Conservation (phyloP, 1,140 invertebrate species). For the Drosophila pallidifrons region DNA sequence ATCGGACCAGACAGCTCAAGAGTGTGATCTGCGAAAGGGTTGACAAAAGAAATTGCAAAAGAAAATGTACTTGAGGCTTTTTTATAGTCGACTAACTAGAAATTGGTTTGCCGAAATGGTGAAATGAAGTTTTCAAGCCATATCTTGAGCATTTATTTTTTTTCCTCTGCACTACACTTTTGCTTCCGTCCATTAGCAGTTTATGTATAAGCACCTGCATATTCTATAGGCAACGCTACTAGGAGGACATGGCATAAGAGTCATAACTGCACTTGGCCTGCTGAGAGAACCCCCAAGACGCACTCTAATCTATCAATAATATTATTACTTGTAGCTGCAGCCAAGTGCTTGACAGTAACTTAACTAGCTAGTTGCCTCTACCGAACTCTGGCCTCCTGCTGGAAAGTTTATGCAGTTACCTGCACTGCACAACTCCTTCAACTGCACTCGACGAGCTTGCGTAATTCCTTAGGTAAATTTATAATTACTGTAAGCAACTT, state of each 20-base stretch:
- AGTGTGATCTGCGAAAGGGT: conserved; percentile 25
- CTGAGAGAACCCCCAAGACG: background rate
- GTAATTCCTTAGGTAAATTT: conserved; percentile 80
- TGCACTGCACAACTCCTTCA: conserved; percentile 36
- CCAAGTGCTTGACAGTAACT: conserved; percentile 26
- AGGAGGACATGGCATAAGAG: too few relatives aligned
- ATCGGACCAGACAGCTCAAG: background rate
- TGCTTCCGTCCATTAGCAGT: conserved; percentile 11
- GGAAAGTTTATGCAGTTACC: conserved; percentile 31
- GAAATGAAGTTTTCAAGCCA: conserved; percentile 29
- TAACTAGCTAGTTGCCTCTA: conserved; percentile 46
- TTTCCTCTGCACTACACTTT: background rate
- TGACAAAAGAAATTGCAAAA: conserved; percentile 18
- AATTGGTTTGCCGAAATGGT: conserved; percentile 24
- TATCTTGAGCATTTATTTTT: conserved; percentile 13
- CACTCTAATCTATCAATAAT: conserved; percentile 80
- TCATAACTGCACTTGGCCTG: conserved; percentile 15
- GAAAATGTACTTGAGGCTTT: conserved; percentile 11
- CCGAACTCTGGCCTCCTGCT: conserved; percentile 36
- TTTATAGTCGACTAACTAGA: background rate
- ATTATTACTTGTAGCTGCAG: conserved; percentile 64
- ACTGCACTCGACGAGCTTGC: conserved; percentile 55
- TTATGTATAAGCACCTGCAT: background rate
- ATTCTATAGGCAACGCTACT: background rate
- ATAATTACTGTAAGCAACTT: conserved; percentile 80